Evolutionary conservation across 1,140 invertebrate genomes (phyloP), one percentile per base, ranked within the genome.

Genomic region (Chymomyza costata): DNA sequence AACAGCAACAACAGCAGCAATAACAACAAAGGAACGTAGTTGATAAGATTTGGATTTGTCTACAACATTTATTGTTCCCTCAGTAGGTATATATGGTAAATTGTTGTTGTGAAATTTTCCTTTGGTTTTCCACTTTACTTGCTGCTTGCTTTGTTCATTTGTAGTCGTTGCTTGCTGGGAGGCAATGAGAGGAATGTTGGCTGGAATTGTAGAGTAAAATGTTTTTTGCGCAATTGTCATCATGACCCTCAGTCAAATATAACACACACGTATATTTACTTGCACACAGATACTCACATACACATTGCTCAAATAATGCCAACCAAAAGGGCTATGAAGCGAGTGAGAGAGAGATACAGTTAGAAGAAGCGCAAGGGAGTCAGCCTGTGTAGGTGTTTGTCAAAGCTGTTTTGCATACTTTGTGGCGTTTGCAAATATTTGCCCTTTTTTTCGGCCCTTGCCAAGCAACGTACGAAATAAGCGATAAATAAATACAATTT

Each of bases 401-500:
- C 49, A 60, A 66, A 80, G 64, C 63, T 73, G 67, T 68, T 80
- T 80, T 80, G 73, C 73, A 80, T 80, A 80, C 73, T 80, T 80
- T 80, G 64, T 56, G 62, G 64, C 71, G 62, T 78, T 78, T 50
- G 46, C 67, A 80, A 80, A 80, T 80, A 80, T 80, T 80, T 80
- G 73, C 56, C 73, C 67, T 56, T 78, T 80, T 68, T 69, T 48
- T 47, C 31, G 28, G 28, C 35, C 57, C 38, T 21, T 58, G 52
- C 40, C 38, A 63, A 41, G 61, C 56, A 70, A 63, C 67, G n/a
- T n/a, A n/a, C n/a, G 51, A 78, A 80, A 78, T 80, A 80, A 80
- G 71, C 73, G 73, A 80, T 78, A 80, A 80, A 78, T 78, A 78
- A 80, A 78, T 80, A 78, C 63, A 78, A 80, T 80, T 80, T 78